Conservation (phyloP, 2,888 invertebrate species). For the Spodoptera exigua region DNA sequence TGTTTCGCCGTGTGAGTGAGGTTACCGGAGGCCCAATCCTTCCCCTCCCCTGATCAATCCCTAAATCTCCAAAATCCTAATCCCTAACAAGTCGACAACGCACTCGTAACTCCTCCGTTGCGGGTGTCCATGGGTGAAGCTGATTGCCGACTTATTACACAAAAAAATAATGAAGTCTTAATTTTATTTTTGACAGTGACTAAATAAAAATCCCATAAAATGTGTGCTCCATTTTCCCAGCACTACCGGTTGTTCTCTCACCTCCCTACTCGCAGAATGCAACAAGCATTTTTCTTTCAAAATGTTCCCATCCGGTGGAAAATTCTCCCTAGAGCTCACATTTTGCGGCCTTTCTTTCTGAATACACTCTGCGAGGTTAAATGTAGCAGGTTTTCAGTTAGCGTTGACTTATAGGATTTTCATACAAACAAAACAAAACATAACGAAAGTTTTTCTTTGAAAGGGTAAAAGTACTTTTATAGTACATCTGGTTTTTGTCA, state of each 20-base stretch:
- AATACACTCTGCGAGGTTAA: constrained; percentile 48
- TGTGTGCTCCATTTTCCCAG: constrained; percentile 27
- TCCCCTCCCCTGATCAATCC: no score
- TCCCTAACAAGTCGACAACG: no score
- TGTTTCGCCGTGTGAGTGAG: no score
- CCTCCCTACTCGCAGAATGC: constrained; percentile 57
- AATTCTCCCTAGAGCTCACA: constrained; percentile 55
- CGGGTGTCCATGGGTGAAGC: no score
- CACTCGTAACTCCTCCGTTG: no score
- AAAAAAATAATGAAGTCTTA: no score
- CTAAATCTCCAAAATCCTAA: no score
- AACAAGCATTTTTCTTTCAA: constrained; percentile 66
- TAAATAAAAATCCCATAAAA: constrained; percentile 20
- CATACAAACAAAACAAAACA: not conserved
- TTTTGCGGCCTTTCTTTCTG: constrained; percentile 60
- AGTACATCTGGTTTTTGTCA: no score
- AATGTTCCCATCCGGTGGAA: constrained; percentile 60
- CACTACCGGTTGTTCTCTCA: constrained; percentile 35
- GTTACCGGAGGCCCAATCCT: no score
- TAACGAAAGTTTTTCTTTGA: no score
- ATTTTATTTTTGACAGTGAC: not conserved
- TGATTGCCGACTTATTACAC: no score
- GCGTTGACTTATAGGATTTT: constrained; percentile 15
- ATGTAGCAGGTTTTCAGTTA: constrained; percentile 36
- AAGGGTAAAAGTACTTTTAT: no score